Base-by-base conservation (phyloP, 1,140 invertebrate species). In the Trichonephila clavipes region DNA sequence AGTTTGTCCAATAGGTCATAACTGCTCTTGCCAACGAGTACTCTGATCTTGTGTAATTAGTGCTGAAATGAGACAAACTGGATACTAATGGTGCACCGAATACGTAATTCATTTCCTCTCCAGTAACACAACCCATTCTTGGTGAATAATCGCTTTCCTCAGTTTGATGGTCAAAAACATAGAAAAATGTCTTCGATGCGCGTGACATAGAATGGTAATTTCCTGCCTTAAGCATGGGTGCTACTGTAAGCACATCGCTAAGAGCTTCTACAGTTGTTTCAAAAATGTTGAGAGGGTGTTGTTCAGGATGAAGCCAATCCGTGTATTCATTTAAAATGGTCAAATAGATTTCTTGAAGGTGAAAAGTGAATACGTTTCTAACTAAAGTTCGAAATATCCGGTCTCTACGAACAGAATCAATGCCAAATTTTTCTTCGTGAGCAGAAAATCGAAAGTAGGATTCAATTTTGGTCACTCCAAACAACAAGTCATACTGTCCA, bases 271-370 rank as follows among this genome's bases (percentile, higher is more conserved):
- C 96, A 0, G 99, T 98, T 96, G 92, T 98, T 95, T 99, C 98
- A 69, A 99, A 97, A 0, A 99, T 98, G 96, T 98, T 98, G 94
- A 98, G 98, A 44, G 98, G 98, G 97, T 99, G 98, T 95, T 98
- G 98, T 14, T 98, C 97, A 4, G 98, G 98, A 94, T 98, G 97
- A 95, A 99, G 98, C 99, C 99, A 99, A 95, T 99, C 98, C 4
- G 98, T 99, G 96, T 99, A 99, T 95, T 99, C 98, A 96, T 99
- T 99, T 94, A 99, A 97, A 40, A 99, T 97, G 66, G 99, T 99
- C 95, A 99, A 98, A 96, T 99, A 99, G 95, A 99, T 99, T 96
- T 99, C 99, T 64, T 95, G 95, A 24, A 95, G 93, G 82, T 95
- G 95, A 87, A 94, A 95, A 16, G 91, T 94, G 95, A 94, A 95